Percentiles rank a stretch among this genome's conserved stretches.
Conservation (phyloP, 2,113 vertebrate genomes). For the Ochotona princeps region DNA sequence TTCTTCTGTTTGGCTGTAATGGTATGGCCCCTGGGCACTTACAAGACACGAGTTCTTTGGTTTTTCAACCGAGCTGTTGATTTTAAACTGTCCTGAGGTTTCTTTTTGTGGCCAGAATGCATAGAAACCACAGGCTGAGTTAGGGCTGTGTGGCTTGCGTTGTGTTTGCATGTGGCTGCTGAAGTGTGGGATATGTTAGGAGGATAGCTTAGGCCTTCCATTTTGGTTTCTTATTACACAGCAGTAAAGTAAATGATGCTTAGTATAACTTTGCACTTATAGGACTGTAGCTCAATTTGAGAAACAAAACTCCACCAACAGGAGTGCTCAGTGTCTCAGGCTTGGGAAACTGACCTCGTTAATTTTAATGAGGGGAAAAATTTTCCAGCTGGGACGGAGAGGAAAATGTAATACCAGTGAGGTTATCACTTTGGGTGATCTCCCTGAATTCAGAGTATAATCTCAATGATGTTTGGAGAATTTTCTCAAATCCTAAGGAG, state of each 20-base stretch:
- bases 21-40: constrained; percentile 64
- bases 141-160: constrained; percentile 23
- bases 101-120: constrained; percentile 43
- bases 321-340: constrained; percentile 63
- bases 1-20: constrained; percentile 47
- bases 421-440: constrained; percentile 56
- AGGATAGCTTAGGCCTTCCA: constrained; percentile 64
- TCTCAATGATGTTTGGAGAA: not conserved
- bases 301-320: constrained; percentile 74
- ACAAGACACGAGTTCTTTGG: constrained; percentile 59
- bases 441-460: constrained; percentile 26
- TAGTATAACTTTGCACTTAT: constrained; percentile 78
- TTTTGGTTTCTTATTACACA: constrained; percentile 69
- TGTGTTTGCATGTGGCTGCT: not conserved
- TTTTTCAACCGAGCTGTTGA: constrained; percentile 51
- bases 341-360: constrained; percentile 81
- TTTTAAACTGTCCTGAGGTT: constrained; percentile 47
- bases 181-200: not conserved
- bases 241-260: constrained; percentile 84
- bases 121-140: constrained; percentile 55
- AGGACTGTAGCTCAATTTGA: constrained; percentile 79
- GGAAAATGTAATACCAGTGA: constrained; percentile 61
- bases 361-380: constrained; percentile 84
- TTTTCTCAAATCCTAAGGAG: not conserved
- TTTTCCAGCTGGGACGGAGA: constrained; percentile 61